Evolutionary conservation across 92 coral and sea anemone species (phyloP), one percentile per base, ranked within the genome.

Genomic region (Umimayanthus chanpuru): DNA sequence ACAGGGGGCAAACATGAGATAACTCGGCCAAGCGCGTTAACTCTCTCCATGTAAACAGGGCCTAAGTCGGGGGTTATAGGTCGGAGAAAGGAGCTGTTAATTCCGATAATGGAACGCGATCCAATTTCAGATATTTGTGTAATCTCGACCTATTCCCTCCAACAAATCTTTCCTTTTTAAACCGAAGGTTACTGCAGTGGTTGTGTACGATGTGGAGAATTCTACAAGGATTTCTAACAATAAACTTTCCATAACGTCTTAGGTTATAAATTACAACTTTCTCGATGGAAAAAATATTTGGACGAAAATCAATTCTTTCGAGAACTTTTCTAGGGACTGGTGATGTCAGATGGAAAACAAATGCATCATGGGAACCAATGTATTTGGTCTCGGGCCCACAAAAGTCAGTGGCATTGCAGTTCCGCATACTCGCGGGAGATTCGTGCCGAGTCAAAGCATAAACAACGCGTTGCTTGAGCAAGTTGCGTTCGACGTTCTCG

Each of bases 361-460:
- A 96, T 15, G 98, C 98, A 91, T 96, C 98, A 39, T 96, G 98
- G 65, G 98, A 96, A 4, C 98, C 98, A 49, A 94, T 94, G 78
- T 96, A 96, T 50, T 82, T 93, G 41, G 95, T 85, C 58, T 20
- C 88, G n/a, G 92, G 87, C 9, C 96, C 95, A 88, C 98, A 96
- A 9, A 94, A 88, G 85, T 96, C 97, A 9, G 74, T 86, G 21
- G 86, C 89, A 8, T 85, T 90, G 76, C 98, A 96, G 85, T 77
- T 56, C 26, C 79, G 85, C 11, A 90, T 73, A 26, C 85, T 91
- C 20, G 91, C 88, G 4, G 76, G 30, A 72, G 94, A 85, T 83
- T 94, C 98, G 72, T 92, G 98, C 82, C 98, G 91, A 28, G 98
- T 94, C 20, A 96, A 87, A 11, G 98, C 98, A 78, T 96, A 96